Evolutionary conservation across 2,888 invertebrate genomes (phyloP), one percentile per base, ranked within the genome.

Genomic region (Diplolepis rosae): DNA sequence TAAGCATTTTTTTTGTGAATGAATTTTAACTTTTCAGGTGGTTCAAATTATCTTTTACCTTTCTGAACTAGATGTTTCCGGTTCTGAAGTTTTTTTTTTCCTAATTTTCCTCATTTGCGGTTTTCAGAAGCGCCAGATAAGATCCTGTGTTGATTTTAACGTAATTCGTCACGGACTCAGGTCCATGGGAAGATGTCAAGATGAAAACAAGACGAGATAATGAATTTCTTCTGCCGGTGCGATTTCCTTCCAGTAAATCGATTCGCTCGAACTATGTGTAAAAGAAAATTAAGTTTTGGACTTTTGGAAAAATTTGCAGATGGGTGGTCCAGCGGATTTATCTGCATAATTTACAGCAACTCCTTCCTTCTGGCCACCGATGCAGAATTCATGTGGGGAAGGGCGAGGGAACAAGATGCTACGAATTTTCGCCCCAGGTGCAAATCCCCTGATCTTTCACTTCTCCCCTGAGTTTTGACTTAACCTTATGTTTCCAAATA

Each of bases 341-440:
- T n/a, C 45, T 27, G 27, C 28, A 13, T 27, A 54, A 13, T 54
- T 15, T 52, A 24, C 28, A 15, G 35, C 24, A 61, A 61, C 61
- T 35, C 61, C 61, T 39, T 61, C 61, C 24, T 39, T 61, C 18
- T 39, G 13, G 54, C 18, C 45, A 3, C 45, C 18, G 45, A 45
- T 45, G 45, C 45, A 45, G 18, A 15, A 28, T 52, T 15, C 30
- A 15, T 28, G 15, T 7, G 28, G n/a, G 27, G 15, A 2, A 1
- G 2, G n/a, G 28, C 4, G 54, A 32, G 28, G 28, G 6, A 27
- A 11, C 6, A 52, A 32, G 54, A 56, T 32, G 54, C 54, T 24
- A 61, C 61, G 13, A 61, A 39, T 61, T 39, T 61, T 61, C 35
- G 61, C 61, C 61, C 61, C 61, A 61, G 61, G 61, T 61, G 61